Conservation (phyloP, 2,113 vertebrate genomes). For the Ranitomeya imitator region DNA sequence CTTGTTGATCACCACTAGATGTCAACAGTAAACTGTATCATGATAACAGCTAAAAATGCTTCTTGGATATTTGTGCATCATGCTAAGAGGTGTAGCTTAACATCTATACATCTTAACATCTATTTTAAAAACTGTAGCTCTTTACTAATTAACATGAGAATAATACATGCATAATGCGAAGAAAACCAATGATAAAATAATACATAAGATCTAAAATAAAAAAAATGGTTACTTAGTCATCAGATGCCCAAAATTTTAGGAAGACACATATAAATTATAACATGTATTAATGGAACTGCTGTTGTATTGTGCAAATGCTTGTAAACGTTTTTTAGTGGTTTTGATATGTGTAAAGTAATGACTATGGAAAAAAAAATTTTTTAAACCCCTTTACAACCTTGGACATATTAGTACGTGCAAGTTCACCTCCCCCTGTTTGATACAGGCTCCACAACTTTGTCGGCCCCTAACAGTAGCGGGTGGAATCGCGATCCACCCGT, state of each 20-base stretch:
- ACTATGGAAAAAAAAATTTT: too few relatives aligned
- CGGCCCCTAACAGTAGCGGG: too few relatives aligned
- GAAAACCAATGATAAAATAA: neutral
- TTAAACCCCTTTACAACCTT: too few relatives aligned
- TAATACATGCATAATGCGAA: neutral
- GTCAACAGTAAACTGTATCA: neutral
- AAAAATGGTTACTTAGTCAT: neutral
- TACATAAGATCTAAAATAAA: neutral
- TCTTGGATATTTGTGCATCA: neutral
- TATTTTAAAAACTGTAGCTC: too few relatives aligned
- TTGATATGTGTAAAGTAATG: too few relatives aligned
- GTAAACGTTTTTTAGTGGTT: too few relatives aligned
- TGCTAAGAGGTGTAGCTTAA: neutral
- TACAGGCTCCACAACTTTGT: too few relatives aligned
- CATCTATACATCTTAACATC: neutral
- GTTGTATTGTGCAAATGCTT: neutral
- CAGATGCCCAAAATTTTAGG: neutral
- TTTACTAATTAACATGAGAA: neutral
- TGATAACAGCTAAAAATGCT: neutral
- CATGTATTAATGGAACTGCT: neutral
- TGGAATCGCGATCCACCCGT: too few relatives aligned
- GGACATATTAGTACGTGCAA: too few relatives aligned
- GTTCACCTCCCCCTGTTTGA: too few relatives aligned
- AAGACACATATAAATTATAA: neutral
- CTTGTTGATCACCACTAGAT: constrained; percentile 5